Evolutionary conservation across 2,888 invertebrate species (phyloP).

Genomic region (Eupsilia transversa): DNA sequence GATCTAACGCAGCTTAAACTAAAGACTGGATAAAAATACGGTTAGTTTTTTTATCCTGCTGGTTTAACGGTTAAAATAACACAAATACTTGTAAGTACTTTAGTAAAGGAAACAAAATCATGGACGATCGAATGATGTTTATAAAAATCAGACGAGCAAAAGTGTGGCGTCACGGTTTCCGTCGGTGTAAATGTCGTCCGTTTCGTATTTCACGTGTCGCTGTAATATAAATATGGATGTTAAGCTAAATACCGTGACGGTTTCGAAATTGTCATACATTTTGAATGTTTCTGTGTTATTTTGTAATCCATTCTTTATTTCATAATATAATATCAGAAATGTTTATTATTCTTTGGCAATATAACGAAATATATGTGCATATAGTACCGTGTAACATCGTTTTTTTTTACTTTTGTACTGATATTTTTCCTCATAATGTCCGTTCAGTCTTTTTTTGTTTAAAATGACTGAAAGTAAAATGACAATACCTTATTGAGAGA

Average conservation of each 20-base stretch:
- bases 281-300: background rate
- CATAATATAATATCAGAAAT: background rate
- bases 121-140: background rate
- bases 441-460: background rate
- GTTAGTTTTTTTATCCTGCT: background rate
- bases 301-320: background rate
- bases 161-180: too few species aligned
- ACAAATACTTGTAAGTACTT: background rate
- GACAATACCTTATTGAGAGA: background rate
- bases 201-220: slow-evolving; percentile 2
- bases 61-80: background rate
- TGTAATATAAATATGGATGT: slow-evolving; percentile 23
- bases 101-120: too few species aligned
- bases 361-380: background rate
- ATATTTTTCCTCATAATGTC: background rate
- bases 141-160: slow-evolving; percentile 1
- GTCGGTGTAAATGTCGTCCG: slow-evolving; percentile 3
- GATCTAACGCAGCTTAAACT: too few species aligned
- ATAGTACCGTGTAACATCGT: background rate
- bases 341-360: background rate
- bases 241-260: slow-evolving; percentile 23
- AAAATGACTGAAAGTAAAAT: background rate
- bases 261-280: slow-evolving; percentile 12
- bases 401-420: background rate
- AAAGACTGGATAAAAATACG: too few species aligned